These are phyloP conservation scores for Rhinella marina DNA, from an alignment of 2,797 vertebrate species.

Conservation along the genomic window DNA sequence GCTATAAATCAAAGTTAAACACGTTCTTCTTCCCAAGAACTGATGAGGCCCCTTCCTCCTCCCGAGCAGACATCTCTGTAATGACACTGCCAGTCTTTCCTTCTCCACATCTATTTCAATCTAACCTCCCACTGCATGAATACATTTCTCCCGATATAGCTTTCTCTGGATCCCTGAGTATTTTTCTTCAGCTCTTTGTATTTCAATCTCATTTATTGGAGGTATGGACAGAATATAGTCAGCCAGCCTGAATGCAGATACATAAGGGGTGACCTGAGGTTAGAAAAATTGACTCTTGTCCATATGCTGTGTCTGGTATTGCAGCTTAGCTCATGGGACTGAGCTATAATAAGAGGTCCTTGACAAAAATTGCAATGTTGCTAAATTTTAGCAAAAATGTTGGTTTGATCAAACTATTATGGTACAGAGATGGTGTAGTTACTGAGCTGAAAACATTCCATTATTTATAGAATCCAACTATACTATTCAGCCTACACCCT, in stretches of 20 bases:
- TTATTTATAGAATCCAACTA: too few relatives aligned
- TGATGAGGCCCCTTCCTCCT: constrained; percentile 11
- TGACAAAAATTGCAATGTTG: too few relatives aligned
- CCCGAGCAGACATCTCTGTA: constrained; percentile 42
- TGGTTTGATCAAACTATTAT: too few relatives aligned
- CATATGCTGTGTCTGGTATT: too few relatives aligned
- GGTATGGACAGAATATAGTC: background rate
- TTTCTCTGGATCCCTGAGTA: background rate
- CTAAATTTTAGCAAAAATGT: too few relatives aligned
- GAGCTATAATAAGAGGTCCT: background rate
- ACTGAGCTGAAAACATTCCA: too few relatives aligned
- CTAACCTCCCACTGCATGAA: constrained; percentile 21
- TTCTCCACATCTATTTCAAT: constrained; percentile 41
- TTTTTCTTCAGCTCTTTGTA: background rate
- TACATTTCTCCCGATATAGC: constrained; percentile 17
- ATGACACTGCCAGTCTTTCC: constrained; percentile 32
- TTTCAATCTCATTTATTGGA: background rate
- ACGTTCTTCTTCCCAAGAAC: constrained; percentile 1
- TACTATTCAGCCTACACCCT: too few relatives aligned
- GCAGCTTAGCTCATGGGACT: too few relatives aligned
- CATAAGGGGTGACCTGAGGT: background rate
- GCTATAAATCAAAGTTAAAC: constrained; percentile 48
- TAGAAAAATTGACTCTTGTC: background rate
- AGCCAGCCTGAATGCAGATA: background rate
- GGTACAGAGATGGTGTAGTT: too few relatives aligned